Percentiles rank a stretch among this genome's conserved stretches.
Conservation (phyloP, 2,797 vertebrate genomes). For the Myoxocephalus aenaeus region DNA sequence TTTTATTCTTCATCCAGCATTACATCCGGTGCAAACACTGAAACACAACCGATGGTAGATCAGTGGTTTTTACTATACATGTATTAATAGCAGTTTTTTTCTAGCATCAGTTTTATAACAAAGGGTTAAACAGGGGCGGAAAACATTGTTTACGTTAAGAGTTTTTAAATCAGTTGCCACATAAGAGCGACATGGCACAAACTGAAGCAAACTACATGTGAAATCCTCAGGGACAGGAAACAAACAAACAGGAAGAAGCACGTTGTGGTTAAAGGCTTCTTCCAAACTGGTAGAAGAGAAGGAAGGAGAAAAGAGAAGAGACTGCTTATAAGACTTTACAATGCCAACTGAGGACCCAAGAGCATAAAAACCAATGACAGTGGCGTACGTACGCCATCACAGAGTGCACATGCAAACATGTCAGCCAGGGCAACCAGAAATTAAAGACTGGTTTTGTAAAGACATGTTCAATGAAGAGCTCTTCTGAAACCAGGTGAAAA, state of each 20-base stretch:
- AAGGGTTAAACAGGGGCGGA: conserved; percentile 83
- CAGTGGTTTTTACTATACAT: conserved; percentile 87
- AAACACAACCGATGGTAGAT: conserved; percentile 64
- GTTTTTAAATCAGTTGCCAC: conserved; percentile 79
- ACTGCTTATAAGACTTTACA: conserved; percentile 61
- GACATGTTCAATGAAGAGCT: conserved; percentile 51
- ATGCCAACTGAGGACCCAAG: conserved; percentile 47
- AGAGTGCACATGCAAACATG: conserved; percentile 79
- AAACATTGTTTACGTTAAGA: conserved; percentile 80
- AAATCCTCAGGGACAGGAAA: conserved; percentile 72
- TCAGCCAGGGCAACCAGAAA: conserved; percentile 68
- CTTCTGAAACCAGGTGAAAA: conserved; percentile 61
- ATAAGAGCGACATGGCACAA: conserved; percentile 85
- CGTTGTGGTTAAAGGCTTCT: conserved; percentile 79
- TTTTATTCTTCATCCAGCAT: conserved; percentile 80
- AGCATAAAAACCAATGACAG: conserved; percentile 45
- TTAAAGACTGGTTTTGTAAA: conserved; percentile 57
- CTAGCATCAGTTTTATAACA: conserved; percentile 83
- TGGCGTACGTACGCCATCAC: conserved; percentile 46
- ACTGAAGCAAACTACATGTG: conserved; percentile 76
- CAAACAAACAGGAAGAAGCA: conserved; percentile 81
- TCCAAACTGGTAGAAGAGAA: conserved; percentile 74
- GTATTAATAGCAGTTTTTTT: conserved; percentile 77
- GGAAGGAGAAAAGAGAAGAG: conserved; percentile 40
- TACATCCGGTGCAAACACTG: conserved; percentile 79